Conservation (phyloP, 2,113 vertebrate species). For the Siphamia tubifer region DNA sequence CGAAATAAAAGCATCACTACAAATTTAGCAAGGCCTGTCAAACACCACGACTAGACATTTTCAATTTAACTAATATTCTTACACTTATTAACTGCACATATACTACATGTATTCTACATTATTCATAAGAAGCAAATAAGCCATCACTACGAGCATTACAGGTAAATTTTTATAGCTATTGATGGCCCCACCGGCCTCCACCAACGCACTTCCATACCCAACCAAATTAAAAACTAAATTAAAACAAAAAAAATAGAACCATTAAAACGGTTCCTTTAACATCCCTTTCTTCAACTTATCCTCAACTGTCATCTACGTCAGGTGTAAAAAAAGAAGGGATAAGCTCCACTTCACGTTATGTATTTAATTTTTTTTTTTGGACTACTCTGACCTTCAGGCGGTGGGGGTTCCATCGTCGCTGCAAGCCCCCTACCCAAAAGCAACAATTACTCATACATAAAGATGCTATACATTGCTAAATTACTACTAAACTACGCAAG, state of each 20-base stretch:
- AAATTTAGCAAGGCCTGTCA: conserved; percentile 94
- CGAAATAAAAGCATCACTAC: conserved; percentile 92
- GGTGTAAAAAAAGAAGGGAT: conserved; percentile 45
- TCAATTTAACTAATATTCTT: conserved; percentile 91
- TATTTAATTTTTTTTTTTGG: not conserved
- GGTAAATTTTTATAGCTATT: conserved; percentile 81
- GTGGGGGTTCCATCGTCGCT: conserved; percentile 78
- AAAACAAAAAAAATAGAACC: conserved; percentile 18
- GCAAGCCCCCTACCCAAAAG: conserved; percentile 76
- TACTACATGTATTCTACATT: conserved; percentile 89
- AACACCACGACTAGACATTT: conserved; percentile 86
- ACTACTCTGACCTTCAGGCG: conserved; percentile 48
- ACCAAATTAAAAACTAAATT: conserved; percentile 24
- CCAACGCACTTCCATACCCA: conserved; percentile 55
- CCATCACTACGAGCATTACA: conserved; percentile 92
- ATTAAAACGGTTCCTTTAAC: conserved; percentile 33
- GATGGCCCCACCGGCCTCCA: conserved; percentile 80
- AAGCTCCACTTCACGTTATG: conserved; percentile 33
- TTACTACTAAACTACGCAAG: conserved; percentile 76
- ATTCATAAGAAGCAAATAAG: conserved; percentile 92
- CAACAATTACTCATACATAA: conserved; percentile 89
- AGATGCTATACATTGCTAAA: conserved; percentile 81
- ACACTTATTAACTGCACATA: conserved; percentile 97
- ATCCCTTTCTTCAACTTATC: conserved; percentile 47
- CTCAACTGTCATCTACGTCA: conserved; percentile 33